A percentile compares a stretch with the other conserved stretches of the same genome.
These are phyloP conservation scores for Oryzias celebensis DNA, from an alignment of 2,113 vertebrate genomes.

Conservation along the genomic window DNA sequence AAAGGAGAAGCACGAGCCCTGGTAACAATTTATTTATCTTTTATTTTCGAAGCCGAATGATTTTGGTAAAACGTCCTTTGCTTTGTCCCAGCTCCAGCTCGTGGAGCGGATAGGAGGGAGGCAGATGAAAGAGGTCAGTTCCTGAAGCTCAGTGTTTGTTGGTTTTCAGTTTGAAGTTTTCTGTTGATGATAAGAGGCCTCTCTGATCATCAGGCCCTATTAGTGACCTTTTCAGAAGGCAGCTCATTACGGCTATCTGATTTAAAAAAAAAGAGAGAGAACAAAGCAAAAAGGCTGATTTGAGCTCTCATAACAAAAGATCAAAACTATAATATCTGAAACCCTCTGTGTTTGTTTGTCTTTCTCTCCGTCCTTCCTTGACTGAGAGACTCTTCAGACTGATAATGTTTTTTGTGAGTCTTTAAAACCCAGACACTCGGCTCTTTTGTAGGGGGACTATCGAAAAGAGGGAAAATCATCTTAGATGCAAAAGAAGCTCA, in stretches of 20 bases:
- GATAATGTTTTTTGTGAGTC: conserved; percentile 34
- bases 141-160: conserved; percentile 52
- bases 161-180: conserved; percentile 58
- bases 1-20: conserved; percentile 20
- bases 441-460: conserved; percentile 25
- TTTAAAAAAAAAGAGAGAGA: conserved; percentile 33
- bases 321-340: conserved; percentile 50
- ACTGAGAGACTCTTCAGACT: conserved; percentile 41
- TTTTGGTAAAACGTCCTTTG: no score
- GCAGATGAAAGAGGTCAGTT: conserved; percentile 33
- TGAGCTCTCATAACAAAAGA: conserved; percentile 55
- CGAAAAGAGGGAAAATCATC: conserved; percentile 50
- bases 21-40: conserved; percentile 7
- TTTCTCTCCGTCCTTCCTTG: conserved; percentile 24
- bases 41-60: not conserved
- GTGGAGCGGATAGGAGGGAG: conserved; percentile 1
- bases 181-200: conserved; percentile 42
- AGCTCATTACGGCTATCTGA: conserved; percentile 57
- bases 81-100: not conserved
- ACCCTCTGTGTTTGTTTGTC: conserved; percentile 58
- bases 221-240: conserved; percentile 37
- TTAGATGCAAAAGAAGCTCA: conserved; percentile 35
- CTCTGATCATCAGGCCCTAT: conserved; percentile 47
- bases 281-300: conserved; percentile 43
- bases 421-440: conserved; percentile 34